Evolutionary conservation across 2,888 invertebrate species (phyloP), one percentile per base, ranked within the genome.

Genomic region (Minunthozetes semirufus): DNA sequence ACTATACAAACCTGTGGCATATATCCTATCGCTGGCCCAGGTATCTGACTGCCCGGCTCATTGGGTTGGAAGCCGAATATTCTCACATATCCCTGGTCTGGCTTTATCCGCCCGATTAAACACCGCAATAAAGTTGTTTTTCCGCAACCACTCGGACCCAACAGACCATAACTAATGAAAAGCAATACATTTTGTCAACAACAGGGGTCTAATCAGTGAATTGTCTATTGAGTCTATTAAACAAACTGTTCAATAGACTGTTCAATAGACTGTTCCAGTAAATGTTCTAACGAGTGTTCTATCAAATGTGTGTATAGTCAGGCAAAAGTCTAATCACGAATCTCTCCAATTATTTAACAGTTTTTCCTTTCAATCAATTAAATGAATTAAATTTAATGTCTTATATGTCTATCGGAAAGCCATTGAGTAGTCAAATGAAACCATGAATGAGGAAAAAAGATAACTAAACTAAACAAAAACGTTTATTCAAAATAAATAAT

Each of bases 101-200:
- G 85, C 80, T 90, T 87, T 80, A 93, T 87, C 73, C 94, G 86
- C 8, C 95, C 95, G 33, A 96, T 93, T 81, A 94, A 91, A 83
- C 93, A 93, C 63, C 93, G 91, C 5, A 96, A 87, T n/a, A 96
- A 85, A 0, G 96, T 95, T 3, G 95, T 95, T 79, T 95, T 96
- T n/a, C 94, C 94, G 82, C 95, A 96, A 46, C 95, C 95, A 76
- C 94, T 94, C 13, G 96, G 94, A 27, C 95, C 96, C 38, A 96
- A 86, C 15, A 96, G 87, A 76, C 95, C 95, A 83, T 96, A 96
- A 84, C 95, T 96, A 27, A 42, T 70, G 13, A 22, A 9, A 56
- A 11, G 6, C 6, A 46, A 46, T 11, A 46, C 8, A 46, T 46
- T 11, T 11, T 15, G 15, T 46, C 15, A 11, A 46, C 46, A 46